Evolutionary conservation across 53 echinoderm and acorn worm genomes (phyloP).

Genomic region (Hippasteria phrygiana): DNA sequence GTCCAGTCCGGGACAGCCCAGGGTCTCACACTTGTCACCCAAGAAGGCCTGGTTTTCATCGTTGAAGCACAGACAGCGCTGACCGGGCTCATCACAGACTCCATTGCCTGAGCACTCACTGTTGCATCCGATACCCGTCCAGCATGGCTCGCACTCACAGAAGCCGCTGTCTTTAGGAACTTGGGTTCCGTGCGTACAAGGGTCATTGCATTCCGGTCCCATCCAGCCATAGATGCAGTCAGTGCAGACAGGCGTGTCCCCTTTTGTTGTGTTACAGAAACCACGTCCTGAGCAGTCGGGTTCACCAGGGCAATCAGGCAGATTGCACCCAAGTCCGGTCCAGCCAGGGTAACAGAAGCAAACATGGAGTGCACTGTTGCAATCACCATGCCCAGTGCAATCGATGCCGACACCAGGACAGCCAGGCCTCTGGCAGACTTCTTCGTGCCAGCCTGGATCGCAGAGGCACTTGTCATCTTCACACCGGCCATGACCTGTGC

Average conservation of each 20-base stretch:
- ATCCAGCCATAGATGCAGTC: slow-evolving; percentile 80
- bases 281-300: slow-evolving; percentile 86
- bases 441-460: slow-evolving; percentile 80
- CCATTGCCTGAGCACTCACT: slow-evolving; percentile 87
- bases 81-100: slow-evolving; percentile 57
- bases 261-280: slow-evolving; percentile 68
- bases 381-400: slow-evolving; percentile 91
- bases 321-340: slow-evolving; percentile 85
- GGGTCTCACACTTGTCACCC: slow-evolving; percentile 77
- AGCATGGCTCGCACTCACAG: slow-evolving; percentile 85
- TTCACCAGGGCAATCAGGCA: slow-evolving; percentile 87
- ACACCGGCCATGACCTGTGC: slow-evolving; percentile 83
- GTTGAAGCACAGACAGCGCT: slow-evolving; percentile 68
- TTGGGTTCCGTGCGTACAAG: slow-evolving; percentile 75
- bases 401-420: slow-evolving; percentile 84
- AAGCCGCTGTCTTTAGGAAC: slow-evolving; percentile 71
- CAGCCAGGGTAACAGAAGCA: slow-evolving; percentile 93
- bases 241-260: slow-evolving; percentile 68
- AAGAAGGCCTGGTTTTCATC: slow-evolving; percentile 64
- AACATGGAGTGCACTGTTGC: slow-evolving; percentile 81
- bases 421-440: slow-evolving; percentile 79
- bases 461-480: slow-evolving; percentile 65
- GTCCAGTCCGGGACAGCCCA: slow-evolving; percentile 85
- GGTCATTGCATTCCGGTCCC: slow-evolving; percentile 79
- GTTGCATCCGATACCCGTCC: slow-evolving; percentile 88